Conservation (phyloP, 30 jellyfish, hydroid and myxozoan species). For the Turritopsis rubra region DNA sequence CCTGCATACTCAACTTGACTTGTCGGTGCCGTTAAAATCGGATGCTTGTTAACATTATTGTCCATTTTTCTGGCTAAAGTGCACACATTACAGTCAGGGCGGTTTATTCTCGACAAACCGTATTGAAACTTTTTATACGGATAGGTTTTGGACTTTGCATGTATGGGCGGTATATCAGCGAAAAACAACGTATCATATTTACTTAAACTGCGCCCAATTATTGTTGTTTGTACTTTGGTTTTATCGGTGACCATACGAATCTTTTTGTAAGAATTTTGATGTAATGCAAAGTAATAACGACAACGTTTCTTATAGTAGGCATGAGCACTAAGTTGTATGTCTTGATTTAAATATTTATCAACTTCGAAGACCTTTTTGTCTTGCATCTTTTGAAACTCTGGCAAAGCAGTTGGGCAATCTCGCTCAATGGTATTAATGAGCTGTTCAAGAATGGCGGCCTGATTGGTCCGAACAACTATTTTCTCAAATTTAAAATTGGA, state of each 20-base stretch:
- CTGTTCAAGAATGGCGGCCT: neutral
- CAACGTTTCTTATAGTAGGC: conserved; percentile 13
- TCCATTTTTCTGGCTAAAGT: neutral
- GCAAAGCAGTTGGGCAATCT: conserved; percentile 25
- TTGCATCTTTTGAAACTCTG: conserved; percentile 1
- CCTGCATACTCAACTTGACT: conserved; percentile 6
- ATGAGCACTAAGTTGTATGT: neutral
- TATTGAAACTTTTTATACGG: conserved; percentile 7
- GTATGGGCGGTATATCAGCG: conserved; percentile 27
- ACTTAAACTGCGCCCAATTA: neutral
- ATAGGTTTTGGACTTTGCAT: neutral
- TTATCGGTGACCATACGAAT: conserved; percentile 23
- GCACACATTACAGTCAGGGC: conserved; percentile 29
- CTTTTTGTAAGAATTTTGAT: conserved; percentile 14
- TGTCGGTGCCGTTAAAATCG: conserved; percentile 20
- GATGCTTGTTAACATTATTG: conserved; percentile 1
- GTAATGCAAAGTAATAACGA: conserved; percentile 26
- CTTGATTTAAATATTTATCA: neutral
- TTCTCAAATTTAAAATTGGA: conserved; percentile 11
- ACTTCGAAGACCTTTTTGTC: neutral
- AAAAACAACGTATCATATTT: conserved; percentile 17
- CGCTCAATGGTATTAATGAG: neutral
- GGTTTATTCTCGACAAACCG: conserved; percentile 12
- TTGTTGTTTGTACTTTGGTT: neutral
- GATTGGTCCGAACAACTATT: neutral